A percentile compares a stretch with the other conserved stretches of the same genome.
Evolutionary conservation across 1,140 invertebrate species (phyloP).

Genomic region (Vollenhovia emeryi): DNA sequence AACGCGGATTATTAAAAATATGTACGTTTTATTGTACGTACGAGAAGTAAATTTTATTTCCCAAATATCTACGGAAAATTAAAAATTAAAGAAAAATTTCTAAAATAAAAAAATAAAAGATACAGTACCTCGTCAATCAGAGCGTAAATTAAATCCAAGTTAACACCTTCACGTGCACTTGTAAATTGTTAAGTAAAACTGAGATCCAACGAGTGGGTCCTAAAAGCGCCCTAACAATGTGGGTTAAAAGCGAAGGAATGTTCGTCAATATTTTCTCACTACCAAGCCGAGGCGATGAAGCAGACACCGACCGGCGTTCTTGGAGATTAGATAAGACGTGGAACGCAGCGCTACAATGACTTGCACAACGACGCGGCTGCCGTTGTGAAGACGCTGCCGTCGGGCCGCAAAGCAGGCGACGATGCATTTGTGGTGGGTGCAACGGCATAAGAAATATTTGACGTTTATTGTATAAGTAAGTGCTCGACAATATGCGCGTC

Average conservation of each 20-base stretch:
- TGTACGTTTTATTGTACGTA: background rate
- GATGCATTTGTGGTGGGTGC: conserved; percentile 3
- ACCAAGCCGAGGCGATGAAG: conserved; percentile 40
- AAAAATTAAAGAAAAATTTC: background rate
- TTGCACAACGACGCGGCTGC: conserved; percentile 55
- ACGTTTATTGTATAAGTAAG: conserved; percentile 63
- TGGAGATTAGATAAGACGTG: conserved; percentile 72
- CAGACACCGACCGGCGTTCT: conserved; percentile 46
- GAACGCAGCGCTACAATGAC: conserved; percentile 55
- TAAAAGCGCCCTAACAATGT: conserved; percentile 7
- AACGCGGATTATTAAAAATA: background rate
- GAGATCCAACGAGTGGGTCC: background rate
- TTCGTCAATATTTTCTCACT: conserved; percentile 71
- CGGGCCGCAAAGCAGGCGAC: background rate
- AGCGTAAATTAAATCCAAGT: background rate
- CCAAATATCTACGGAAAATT: background rate
- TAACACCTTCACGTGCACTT: background rate
- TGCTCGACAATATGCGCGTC: conserved; percentile 25
- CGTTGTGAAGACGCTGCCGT: background rate
- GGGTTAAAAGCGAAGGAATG: conserved; percentile 49
- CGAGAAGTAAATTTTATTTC: background rate
- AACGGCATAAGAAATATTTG: conserved; percentile 57
- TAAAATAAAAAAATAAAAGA: background rate
- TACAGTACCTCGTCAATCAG: background rate
- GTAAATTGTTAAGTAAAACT: background rate